Evolutionary conservation across 2,113 vertebrate genomes (phyloP), one percentile per base, ranked within the genome.

Genomic region (Cephalopholis sonnerati): DNA sequence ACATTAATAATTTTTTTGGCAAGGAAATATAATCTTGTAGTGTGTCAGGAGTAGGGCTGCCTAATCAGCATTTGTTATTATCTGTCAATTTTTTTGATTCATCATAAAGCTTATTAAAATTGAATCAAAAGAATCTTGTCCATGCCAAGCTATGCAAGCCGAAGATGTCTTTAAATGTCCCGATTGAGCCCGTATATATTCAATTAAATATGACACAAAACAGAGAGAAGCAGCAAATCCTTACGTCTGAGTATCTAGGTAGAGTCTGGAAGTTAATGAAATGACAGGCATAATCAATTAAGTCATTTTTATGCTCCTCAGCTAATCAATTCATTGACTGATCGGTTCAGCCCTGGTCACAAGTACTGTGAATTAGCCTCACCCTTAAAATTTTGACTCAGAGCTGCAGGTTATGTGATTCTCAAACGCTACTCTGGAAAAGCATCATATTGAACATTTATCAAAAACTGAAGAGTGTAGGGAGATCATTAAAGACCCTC

Each of bases 401-500:
- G 27, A 20, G 18, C n/a, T 53, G 29, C 0, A 2, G n/a, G 13
- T 29, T 18, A 53, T 61, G 10, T 61, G 17, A 46, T 27, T 51
- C 22, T 41, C 12, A 70, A 72, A 66, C 61, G 8, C 2, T 9
- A 17, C 54, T 51, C n/a, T 44, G 16, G 58, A 12, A 58, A 46
- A 66, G 22, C 51, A 20, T 7, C 50, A 27, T 39, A 39, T 41
- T 46, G n/a, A 53, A 73, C 84, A 67, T 70, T 44, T 13, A 69
- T 66, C 18, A 3, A 44, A 69, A 72, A 32, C 5, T 39, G 24
- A 62, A 58, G 41, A 8, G 69, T 77, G 1, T 53, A 3, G 24
- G 1, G 18, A 15, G 25, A 50, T 72, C 5, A 44, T 25, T 74
- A 50, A 55, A 64, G 41, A 46, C 36, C 13, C 29, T 57, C 15